Conservation (phyloP, 2,888 invertebrate genomes). For the Drosophila demipolita region DNA sequence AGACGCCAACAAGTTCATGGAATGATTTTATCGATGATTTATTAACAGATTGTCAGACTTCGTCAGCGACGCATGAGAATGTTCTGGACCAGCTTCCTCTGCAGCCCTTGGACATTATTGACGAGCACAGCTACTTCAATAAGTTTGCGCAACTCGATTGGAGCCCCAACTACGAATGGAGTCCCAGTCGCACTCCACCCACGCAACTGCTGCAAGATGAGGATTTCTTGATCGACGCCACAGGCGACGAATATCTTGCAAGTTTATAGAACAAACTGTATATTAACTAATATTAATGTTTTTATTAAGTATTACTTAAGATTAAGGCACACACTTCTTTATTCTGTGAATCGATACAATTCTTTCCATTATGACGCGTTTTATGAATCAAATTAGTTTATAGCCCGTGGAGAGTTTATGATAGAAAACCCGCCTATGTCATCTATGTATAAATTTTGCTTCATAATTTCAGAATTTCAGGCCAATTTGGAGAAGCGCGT, state of each 20-base stretch:
- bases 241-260: conserved; percentile 30
- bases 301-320: conserved; percentile 26
- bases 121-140: conserved; percentile 67
- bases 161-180: conserved; percentile 87
- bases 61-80: conserved; percentile 41
- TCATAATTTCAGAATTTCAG: conserved; percentile 67
- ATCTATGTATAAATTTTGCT: conserved; percentile 47
- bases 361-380: conserved; percentile 71
- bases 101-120: conserved; percentile 17
- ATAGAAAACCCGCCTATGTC: conserved; percentile 55
- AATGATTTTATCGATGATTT: conserved; percentile 71
- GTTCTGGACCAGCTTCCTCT: conserved; percentile 44
- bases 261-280: conserved; percentile 43
- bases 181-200: conserved; percentile 79
- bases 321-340: conserved; percentile 38
- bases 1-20: conserved; percentile 48
- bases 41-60: conserved; percentile 74
- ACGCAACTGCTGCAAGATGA: conserved; percentile 69
- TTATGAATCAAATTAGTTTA: conserved; percentile 20
- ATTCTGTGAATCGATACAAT: conserved; percentile 74
- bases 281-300: conserved; percentile 10
- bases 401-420: conserved; percentile 59
- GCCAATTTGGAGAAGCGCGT: conserved; percentile 54
- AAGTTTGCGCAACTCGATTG: conserved; percentile 83
- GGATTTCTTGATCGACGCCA: conserved; percentile 19